These are phyloP conservation scores for Tetramorium bicarinatum DNA, from an alignment of 2,888 invertebrate genomes.

Conservation along the genomic window DNA sequence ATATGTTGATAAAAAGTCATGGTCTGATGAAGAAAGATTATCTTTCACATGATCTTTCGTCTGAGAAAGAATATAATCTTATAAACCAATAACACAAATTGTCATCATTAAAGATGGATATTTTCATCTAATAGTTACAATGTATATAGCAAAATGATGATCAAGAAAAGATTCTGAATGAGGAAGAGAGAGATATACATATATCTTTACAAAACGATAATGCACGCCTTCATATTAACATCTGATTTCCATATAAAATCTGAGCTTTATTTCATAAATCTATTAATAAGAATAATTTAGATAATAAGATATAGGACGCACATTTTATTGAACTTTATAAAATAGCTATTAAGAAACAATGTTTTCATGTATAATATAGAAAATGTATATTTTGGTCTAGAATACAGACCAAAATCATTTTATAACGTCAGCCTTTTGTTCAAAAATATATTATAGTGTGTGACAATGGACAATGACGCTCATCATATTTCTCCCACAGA, in stretches of 20 bases:
- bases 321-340: neutral
- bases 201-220: conserved; percentile 27
- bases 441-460: neutral
- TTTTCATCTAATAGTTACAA: neutral
- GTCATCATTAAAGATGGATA: conserved; percentile 10
- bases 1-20: neutral
- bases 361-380: conserved; percentile 24
- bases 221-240: conserved; percentile 1
- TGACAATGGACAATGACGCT: neutral
- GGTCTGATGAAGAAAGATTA: neutral
- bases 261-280: conserved; percentile 26
- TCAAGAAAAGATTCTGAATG: neutral
- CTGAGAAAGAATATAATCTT: neutral
- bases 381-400: neutral
- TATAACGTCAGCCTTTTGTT: conserved; percentile 4
- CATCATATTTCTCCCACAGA: neutral
- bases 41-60: neutral
- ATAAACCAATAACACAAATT: neutral
- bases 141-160: conserved; percentile 11
- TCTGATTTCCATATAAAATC: conserved; percentile 5
- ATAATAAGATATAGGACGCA: neutral
- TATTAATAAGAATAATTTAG: conserved; percentile 19
- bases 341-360: conserved; percentile 5
- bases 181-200: conserved; percentile 1
- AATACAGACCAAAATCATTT: conserved; percentile 6